Evolutionary conservation across 2,888 invertebrate genomes (phyloP).

Genomic region (Pollenia angustigena): DNA sequence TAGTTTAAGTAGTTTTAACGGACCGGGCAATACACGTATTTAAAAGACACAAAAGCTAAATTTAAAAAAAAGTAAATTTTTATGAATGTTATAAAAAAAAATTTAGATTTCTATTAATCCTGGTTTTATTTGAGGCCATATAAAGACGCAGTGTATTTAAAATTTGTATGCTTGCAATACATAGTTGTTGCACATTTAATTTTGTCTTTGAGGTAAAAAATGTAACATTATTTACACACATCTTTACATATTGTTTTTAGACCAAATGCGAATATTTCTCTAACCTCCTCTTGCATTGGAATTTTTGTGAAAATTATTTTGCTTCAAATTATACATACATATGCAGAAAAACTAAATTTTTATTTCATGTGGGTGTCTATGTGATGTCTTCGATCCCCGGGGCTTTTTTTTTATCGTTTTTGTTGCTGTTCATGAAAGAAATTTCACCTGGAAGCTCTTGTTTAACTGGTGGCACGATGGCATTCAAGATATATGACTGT

Average conservation of each 20-base stretch:
- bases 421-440: constrained; percentile 38
- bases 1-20: too few species aligned
- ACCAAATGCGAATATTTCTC: not conserved
- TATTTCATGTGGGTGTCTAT: constrained; percentile 50
- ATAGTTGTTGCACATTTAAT: not conserved
- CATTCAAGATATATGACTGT: constrained; percentile 69
- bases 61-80: not conserved
- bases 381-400: not conserved
- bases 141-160: not conserved
- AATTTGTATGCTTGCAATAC: constrained; percentile 1
- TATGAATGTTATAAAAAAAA: not conserved
- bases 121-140: not conserved
- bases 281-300: not conserved
- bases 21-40: not conserved
- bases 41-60: not conserved
- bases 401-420: constrained; percentile 17
- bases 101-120: constrained; percentile 20
- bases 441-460: constrained; percentile 68
- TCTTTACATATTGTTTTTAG: constrained; percentile 1
- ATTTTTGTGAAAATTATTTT: constrained; percentile 41
- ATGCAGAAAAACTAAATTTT: constrained; percentile 28
- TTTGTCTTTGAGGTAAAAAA: not conserved
- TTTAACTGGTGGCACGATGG: constrained; percentile 61
- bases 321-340: not conserved
- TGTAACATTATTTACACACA: constrained; percentile 19